Conservation (phyloP, 2,888 invertebrate species). For the Coelopa pilipes region DNA sequence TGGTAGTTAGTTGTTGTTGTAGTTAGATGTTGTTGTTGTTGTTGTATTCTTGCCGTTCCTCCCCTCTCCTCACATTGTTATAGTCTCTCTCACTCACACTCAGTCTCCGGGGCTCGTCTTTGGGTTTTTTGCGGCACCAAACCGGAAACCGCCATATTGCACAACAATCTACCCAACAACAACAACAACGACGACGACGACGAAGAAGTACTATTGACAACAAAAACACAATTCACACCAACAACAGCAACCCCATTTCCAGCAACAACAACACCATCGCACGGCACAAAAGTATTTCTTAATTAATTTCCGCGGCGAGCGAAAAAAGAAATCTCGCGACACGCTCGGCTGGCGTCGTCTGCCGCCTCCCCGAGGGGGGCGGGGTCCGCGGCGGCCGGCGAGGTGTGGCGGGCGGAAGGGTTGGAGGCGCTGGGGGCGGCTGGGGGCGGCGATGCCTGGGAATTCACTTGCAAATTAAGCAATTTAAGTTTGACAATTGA, state of each 20-base stretch:
- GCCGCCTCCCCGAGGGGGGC: background rate
- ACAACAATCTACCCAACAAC: constrained; percentile 5
- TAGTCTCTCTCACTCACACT: background rate
- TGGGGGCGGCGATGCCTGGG: background rate
- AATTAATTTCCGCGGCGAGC: constrained; percentile 24
- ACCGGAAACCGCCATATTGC: constrained; percentile 28
- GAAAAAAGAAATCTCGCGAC: background rate
- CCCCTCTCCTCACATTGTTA: background rate
- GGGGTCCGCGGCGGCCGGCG: no score
- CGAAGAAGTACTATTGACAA: no score
- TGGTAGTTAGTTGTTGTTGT: constrained; percentile 3
- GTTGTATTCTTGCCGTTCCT: background rate
- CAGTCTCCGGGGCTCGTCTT: no score
- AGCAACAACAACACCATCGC: constrained; percentile 1
- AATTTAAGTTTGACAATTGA: constrained; percentile 37
- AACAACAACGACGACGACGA: constrained; percentile 5
- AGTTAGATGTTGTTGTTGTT: background rate
- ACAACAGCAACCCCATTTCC: constrained; percentile 3
- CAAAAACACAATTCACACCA: background rate
- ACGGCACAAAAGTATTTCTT: constrained; percentile 30
- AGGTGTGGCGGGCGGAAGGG: background rate
- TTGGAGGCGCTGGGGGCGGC: background rate
- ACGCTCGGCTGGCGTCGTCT: background rate
- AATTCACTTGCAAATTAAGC: constrained; percentile 36
- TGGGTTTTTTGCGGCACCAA: constrained; percentile 1